Conservation (phyloP, 2,113 vertebrate genomes). For the Sinocyclocheilus anshuiensis region DNA sequence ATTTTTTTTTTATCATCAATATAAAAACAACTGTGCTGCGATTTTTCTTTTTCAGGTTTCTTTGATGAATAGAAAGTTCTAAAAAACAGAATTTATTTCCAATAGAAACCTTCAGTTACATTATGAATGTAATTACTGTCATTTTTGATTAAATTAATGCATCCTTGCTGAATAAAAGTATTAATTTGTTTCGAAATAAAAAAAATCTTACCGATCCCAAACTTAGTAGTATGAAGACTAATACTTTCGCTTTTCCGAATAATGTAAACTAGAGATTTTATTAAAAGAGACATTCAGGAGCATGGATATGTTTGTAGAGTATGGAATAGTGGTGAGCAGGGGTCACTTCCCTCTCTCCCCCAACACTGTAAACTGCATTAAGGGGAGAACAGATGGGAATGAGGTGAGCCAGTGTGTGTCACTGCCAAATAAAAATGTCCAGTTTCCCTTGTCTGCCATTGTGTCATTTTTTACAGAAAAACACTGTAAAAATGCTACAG, state of each 20-base stretch:
- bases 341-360: conserved; percentile 13
- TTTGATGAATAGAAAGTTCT: too few species aligned
- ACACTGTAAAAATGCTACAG: too few species aligned
- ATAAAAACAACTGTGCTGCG: too few species aligned
- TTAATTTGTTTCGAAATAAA: background rate
- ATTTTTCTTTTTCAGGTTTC: too few species aligned
- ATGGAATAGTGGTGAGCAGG: conserved; percentile 19
- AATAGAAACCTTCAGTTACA: background rate
- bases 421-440: background rate
- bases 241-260: background rate
- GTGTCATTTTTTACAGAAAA: too few species aligned
- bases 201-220: too few species aligned
- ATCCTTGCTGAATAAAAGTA: background rate
- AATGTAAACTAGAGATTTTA: background rate
- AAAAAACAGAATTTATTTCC: too few species aligned
- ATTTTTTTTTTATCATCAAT: too few species aligned
- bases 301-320: conserved; percentile 23
- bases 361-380: background rate
- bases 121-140: background rate
- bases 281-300: background rate
- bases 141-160: background rate
- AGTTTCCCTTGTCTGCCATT: too few species aligned
- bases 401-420: conserved; percentile 7
- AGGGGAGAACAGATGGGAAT: conserved; percentile 22
- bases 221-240: background rate